Evolutionary conservation across 2,888 invertebrate species (phyloP).

Genomic region (Rotaria magnacalcarata): DNA sequence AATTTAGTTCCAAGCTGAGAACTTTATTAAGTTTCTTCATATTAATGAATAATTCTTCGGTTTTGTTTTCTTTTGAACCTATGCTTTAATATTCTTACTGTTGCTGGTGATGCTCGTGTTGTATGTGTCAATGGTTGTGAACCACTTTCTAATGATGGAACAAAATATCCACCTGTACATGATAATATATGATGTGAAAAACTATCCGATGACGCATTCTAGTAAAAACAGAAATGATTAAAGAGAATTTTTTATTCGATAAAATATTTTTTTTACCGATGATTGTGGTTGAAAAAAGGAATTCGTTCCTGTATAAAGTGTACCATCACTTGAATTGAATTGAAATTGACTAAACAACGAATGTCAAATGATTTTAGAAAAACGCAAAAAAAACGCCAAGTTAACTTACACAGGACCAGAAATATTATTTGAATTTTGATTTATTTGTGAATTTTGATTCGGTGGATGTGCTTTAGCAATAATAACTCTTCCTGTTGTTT

Average conservation of each 20-base stretch:
- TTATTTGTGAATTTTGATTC: slow-evolving; percentile 6
- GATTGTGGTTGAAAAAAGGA: slow-evolving; percentile 26
- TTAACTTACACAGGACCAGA: slow-evolving; percentile 5
- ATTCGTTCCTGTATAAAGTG: slow-evolving; percentile 33
- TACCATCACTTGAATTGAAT: slow-evolving; percentile 33
- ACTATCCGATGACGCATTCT: slow-evolving; percentile 49
- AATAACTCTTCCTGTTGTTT: slow-evolving; percentile 23
- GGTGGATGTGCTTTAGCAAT: slow-evolving; percentile 30
- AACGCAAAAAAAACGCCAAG: not conserved
- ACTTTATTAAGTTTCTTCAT: too few species aligned
- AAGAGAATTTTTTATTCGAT: not conserved
- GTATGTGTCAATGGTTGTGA: slow-evolving; percentile 69
- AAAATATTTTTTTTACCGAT: not conserved
- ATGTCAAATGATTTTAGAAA: not conserved
- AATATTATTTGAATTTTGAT: slow-evolving; percentile 10
- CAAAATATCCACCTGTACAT: slow-evolving; percentile 65
- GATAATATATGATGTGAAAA: slow-evolving; percentile 60
- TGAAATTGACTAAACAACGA: not conserved
- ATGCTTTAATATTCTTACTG: slow-evolving; percentile 67
- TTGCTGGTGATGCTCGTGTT: slow-evolving; percentile 80
- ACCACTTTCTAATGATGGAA: slow-evolving; percentile 58
- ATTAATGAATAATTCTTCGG: not conserved
- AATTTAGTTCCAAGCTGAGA: too few species aligned
- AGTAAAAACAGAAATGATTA: not conserved
- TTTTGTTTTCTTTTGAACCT: not conserved